These are phyloP conservation scores for Trinorchestia longiramus DNA, from an alignment of 1,140 invertebrate genomes.

Conservation along the genomic window DNA sequence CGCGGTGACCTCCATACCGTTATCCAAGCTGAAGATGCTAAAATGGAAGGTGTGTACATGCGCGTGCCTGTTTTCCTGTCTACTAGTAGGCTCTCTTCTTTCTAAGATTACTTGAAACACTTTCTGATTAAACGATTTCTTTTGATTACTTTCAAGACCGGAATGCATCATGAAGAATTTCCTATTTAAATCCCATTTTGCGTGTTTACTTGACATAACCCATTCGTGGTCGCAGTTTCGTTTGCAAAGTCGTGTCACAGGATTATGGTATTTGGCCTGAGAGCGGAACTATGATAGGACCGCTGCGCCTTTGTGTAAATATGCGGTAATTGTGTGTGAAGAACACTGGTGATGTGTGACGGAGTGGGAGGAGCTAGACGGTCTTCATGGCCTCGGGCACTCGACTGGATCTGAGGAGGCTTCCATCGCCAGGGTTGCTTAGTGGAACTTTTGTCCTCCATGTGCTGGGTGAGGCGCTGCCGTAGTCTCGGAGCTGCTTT, in stretches of 20 bases:
- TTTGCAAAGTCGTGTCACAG: neutral
- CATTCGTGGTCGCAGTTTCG: neutral
- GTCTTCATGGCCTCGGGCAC: constrained; percentile 50
- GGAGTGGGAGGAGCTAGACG: constrained; percentile 53
- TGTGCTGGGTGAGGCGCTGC: neutral
- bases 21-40: neutral
- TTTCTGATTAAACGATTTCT: neutral
- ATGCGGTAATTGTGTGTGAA: constrained; percentile 53
- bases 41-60: neutral
- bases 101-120: neutral
- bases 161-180: neutral
- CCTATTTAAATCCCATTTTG: neutral
- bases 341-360: constrained; percentile 46
- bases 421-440: constrained; percentile 33
- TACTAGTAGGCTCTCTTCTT: neutral
- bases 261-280: neutral
- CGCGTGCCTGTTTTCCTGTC: neutral
- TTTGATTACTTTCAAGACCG: neutral
- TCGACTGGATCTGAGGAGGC: constrained; percentile 43
- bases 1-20: neutral
- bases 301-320: constrained; percentile 34
- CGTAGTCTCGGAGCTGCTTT: neutral
- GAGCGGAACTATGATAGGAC: neutral
- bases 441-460: constrained; percentile 47
- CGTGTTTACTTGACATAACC: neutral